Percentiles rank a stretch among this genome's conserved stretches.
These are phyloP conservation scores for Hydropsyche betteni DNA, from an alignment of 2,888 invertebrate species.

Conservation along the genomic window DNA sequence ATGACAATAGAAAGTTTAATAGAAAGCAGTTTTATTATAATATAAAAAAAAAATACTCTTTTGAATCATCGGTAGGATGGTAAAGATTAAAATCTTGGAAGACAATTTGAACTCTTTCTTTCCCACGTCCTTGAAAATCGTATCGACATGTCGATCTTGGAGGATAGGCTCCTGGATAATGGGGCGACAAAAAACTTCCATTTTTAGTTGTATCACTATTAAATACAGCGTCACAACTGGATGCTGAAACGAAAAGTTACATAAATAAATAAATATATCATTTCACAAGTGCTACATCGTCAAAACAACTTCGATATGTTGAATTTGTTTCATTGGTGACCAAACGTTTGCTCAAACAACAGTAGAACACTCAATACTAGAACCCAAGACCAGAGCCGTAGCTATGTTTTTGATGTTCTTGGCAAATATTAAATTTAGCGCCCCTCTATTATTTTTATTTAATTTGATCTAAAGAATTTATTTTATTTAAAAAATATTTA, in stretches of 20 bases:
- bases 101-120: constrained; percentile 84
- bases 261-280: constrained; percentile 41
- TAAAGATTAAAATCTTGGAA: constrained; percentile 87
- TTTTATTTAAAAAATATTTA: too few relatives aligned
- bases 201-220: constrained; percentile 83
- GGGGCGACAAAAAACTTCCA: constrained; percentile 85
- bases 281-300: too few relatives aligned
- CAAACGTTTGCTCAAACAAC: too few relatives aligned
- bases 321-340: too few relatives aligned
- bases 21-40: not conserved
- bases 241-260: constrained; percentile 67
- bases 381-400: too few relatives aligned
- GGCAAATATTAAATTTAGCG: too few relatives aligned
- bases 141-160: constrained; percentile 84
- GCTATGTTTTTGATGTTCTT: too few relatives aligned
- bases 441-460: too few relatives aligned
- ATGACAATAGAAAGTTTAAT: too few relatives aligned
- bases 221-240: constrained; percentile 80
- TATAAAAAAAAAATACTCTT: constrained; percentile 63
- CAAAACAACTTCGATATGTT: too few relatives aligned
- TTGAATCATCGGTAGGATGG: constrained; percentile 69
- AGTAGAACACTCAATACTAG: too few relatives aligned
- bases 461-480: too few relatives aligned
- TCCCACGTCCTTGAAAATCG: constrained; percentile 87
- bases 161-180: constrained; percentile 85